Base-by-base conservation (phyloP, 37 sponge, comb jelly and placozoan species). In the Amphimedon queenslandica region DNA sequence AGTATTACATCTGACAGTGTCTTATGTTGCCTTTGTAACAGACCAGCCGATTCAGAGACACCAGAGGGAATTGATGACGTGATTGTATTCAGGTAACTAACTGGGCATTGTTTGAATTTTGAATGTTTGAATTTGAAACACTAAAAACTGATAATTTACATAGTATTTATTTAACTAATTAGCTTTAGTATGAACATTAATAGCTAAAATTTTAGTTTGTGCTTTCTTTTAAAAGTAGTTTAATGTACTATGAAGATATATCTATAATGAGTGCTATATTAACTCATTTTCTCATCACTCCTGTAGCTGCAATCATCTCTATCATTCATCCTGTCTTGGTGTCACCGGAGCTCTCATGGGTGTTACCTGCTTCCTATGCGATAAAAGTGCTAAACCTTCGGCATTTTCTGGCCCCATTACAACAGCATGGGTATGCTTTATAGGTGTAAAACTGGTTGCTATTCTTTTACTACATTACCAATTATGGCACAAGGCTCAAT, bases 281-380 rank as follows among this genome's bases (percentile, higher is more conserved):
- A n/a, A n/a, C n/a, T n/a, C n/a, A n/a, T n/a, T n/a, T 47, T 18
- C 13, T 8, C 13, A 8, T 47, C 53, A 18, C 13, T 47, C 13
- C 30, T 40, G 29, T 34, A 88, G 89, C 32, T 88, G 89, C 60
- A 78, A 80, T 27, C 89, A 88, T 63, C 63, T 88, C 32, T 88
- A 79, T 34, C 89, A 88, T 67, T 61, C 76, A 41, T 70, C 69
- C 2, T 88, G 89, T 40, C 58, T 88, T 42, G 77, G 83, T 2
- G 29, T 34, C 16, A 37, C 18, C 53, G 57, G 31, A 28, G 57
- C 32, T 0, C 55, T 18, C 4, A 53, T 69, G 1, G 63, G 25
- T 16, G 2, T 67, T 53, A 64, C 57, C 37, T 82, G 83, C 69
- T 10, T 82, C 4, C 63, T 82, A 3, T 82, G 83, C 41, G 58